Conservation (phyloP, 2,797 vertebrate species). For the Lemur catta region DNA sequence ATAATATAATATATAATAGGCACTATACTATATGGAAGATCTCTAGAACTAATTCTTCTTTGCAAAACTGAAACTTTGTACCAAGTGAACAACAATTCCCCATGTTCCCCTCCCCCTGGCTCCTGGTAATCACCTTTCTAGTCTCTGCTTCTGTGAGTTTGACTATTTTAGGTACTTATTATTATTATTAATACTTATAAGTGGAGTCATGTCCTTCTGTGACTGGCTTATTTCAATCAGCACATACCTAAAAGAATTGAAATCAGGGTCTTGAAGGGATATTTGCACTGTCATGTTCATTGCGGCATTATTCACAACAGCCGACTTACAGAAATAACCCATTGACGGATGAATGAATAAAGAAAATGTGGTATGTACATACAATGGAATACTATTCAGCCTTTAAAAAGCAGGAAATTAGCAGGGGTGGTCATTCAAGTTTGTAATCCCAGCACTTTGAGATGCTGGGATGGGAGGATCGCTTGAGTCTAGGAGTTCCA, state of each 20-base stretch:
- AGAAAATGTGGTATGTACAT: not conserved
- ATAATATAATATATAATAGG: not conserved
- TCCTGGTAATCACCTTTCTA: not conserved
- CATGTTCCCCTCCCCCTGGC: not conserved
- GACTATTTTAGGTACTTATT: not conserved
- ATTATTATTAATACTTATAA: too few relatives aligned
- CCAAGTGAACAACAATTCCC: not conserved
- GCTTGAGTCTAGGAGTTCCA: not conserved
- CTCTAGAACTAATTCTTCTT: not conserved
- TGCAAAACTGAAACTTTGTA: too few relatives aligned
- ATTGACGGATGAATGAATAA: not conserved
- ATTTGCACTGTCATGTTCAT: not conserved
- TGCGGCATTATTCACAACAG: not conserved
- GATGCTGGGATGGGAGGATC: not conserved
- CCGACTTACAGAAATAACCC: not conserved
- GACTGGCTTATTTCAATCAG: not conserved
- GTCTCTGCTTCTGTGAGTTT: not conserved
- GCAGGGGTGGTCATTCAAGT: not conserved
- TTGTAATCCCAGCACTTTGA: not conserved
- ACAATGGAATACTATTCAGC: not conserved
- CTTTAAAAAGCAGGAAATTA: not conserved
- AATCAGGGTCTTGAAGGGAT: not conserved
- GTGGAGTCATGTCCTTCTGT: not conserved
- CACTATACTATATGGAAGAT: not conserved
- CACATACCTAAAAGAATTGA: not conserved